Base-by-base conservation (phyloP, 1,140 invertebrate genomes). In the Drosophila biarmipes region DNA sequence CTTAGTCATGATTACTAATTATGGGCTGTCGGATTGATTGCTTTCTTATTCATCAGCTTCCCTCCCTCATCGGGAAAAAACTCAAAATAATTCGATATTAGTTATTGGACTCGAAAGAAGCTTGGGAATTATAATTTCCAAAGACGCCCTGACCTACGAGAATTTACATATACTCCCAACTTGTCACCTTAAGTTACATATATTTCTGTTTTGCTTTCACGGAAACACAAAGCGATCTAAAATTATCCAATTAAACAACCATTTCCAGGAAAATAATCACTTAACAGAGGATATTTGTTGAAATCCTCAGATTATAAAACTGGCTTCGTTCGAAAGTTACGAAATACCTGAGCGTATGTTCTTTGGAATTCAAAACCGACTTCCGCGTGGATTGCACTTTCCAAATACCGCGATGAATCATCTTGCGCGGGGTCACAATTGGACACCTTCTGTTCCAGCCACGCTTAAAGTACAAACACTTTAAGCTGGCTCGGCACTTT, bases 321-420 rank as follows among this genome's bases (percentile, higher is more conserved):
- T 6, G 62, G 40, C 40, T 21, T 43, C 57, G 19, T 40, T 58
- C 43, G 19, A 14, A 38, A 35, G 46, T 59, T 59, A 38, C 27
- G 49, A 51, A 67, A 67, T 45, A n/a, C 29, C n/a, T 21, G 17
- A 31, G 24, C 21, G 31, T 40, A 14, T 5, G 35, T 15, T 42
- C 15, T 48, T 4, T 45, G 63, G 66, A 46, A 68, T 69, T 69
- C 45, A 10, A 19, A 46, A 12, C 37, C 27, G 17, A 69, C 66
- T 69, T 69, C 66, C 66, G 66, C 66, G 49, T 69, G 63, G 48
- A 54, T 35, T 69, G 66, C 66, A 69, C 49, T 69, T 69, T 69
- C 19, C 40, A 40, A 46, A 54, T 45, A 45, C 11, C 11, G 17
- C 37, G 59, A 24, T 77, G 75, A 66, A 53, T 80, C 78, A 72